A percentile compares a stretch with the other conserved stretches of the same genome.
Evolutionary conservation across 2,113 vertebrate genomes (phyloP).

Genomic region (Ceyx margarethae): DNA sequence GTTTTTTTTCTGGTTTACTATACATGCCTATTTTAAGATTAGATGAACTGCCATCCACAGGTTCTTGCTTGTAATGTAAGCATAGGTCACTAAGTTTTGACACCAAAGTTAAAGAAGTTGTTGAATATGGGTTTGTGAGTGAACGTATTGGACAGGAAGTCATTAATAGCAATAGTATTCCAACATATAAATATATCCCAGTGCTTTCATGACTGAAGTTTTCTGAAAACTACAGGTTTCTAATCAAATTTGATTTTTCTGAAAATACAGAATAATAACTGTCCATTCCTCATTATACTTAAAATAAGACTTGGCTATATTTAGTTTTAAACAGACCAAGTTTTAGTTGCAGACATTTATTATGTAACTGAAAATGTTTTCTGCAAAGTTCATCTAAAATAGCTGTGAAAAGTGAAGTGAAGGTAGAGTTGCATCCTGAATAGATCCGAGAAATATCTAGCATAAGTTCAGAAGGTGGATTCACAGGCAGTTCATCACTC

Average conservation of each 20-base stretch:
- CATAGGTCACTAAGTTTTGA: neutral
- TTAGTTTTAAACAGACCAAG: neutral
- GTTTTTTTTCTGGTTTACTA: neutral
- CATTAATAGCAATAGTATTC: neutral
- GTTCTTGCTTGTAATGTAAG: neutral
- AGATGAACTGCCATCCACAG: neutral
- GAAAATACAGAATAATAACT: neutral
- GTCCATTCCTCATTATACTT: neutral
- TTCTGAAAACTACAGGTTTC: neutral
- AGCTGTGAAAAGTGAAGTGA: neutral
- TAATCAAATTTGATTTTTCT: neutral
- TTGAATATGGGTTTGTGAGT: neutral
- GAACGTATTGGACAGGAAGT: neutral
- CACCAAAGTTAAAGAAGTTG: neutral
- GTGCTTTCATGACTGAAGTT: neutral
- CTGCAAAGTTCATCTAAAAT: neutral
- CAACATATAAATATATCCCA: neutral
- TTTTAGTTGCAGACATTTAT: neutral
- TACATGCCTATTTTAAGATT: neutral
- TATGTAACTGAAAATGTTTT: neutral
- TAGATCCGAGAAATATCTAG: neutral
- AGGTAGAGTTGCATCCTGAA: neutral
- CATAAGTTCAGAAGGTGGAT: neutral
- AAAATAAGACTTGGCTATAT: neutral
- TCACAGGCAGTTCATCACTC: neutral